phyloP scores from a whole-genome alignment of 2,113 vertebrate species.

The Brienomyrus longianalis region DNA sequence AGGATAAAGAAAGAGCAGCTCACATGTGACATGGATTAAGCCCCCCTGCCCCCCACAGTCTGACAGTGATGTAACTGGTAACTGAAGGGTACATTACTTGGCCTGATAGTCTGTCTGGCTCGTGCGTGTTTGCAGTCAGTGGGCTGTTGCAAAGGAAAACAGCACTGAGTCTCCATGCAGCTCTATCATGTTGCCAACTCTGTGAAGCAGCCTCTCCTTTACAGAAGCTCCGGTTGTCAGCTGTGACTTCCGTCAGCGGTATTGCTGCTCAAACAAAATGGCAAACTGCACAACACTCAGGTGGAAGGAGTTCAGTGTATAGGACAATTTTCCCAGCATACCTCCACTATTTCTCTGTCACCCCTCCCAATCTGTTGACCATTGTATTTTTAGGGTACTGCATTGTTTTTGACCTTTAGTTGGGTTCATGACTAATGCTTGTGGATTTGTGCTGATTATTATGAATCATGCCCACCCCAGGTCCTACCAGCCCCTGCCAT shows the following conservation, averaged over 20 bases:
- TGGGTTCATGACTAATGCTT: slow-evolving; percentile 41
- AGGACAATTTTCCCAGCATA: slow-evolving; percentile 28
- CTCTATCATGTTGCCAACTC: background rate
- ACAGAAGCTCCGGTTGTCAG: background rate
- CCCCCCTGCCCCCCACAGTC: background rate
- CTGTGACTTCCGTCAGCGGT: background rate
- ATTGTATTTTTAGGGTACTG: slow-evolving; percentile 51
- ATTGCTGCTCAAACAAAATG: background rate
- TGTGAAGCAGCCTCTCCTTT: background rate
- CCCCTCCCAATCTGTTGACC: slow-evolving; percentile 18
- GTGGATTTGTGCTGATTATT: slow-evolving; percentile 43
- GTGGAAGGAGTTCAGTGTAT: slow-evolving; percentile 42
- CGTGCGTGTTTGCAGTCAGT: background rate
- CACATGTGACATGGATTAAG: slow-evolving; percentile 24
- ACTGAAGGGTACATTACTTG: slow-evolving; percentile 23
- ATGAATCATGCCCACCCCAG: slow-evolving; percentile 22
- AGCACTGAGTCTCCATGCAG: background rate
- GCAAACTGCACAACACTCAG: slow-evolving; percentile 30
- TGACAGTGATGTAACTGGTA: slow-evolving; percentile 37
- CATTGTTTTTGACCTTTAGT: slow-evolving; percentile 51
- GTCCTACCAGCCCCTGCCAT: background rate
- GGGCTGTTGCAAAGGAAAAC: background rate
- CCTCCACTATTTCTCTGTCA: slow-evolving; percentile 2
- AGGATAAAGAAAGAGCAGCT: slow-evolving; percentile 38
- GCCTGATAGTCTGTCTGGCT: background rate